Evolutionary conservation across 2,888 invertebrate genomes (phyloP), one percentile per base, ranked within the genome.

Genomic region (Drosophila macrospina): DNA sequence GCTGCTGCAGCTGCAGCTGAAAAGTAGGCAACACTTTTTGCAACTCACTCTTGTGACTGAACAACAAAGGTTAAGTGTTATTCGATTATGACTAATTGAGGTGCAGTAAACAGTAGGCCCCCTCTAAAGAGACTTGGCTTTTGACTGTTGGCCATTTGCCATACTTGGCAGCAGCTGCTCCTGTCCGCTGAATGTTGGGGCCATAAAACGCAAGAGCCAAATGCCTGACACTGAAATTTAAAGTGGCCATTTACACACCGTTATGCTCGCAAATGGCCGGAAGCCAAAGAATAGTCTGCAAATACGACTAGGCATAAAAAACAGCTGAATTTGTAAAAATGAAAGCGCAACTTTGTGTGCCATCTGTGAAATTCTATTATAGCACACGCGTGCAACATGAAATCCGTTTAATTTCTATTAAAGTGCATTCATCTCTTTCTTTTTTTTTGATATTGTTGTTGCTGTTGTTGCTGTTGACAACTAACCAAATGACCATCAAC

Each of bases 1-100:
- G 20, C 20, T 20, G 20, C 3, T 20, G 20, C 20, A 20, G 20
- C 20, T 20, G 41, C 32, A 13, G 52, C 69, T 59, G 48, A 50
- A 63, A 78, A 69, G 87, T 54, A 80, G 63, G 73, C 85, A 75
- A 80, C 70, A 60, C n/a, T 59, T 65, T 56, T 48, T 44, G 39
- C 20, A 32, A 39, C 28, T 37, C 37, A 11, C 50, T 15, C 20
- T 1, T 11, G 24, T 13, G 44, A 28, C 15, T 45, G 15, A n/a
- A 15, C 16, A 37, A 37, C 16, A 51, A 42, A 52, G 65, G 66
- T 63, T 70, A 67, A 86, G 69, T 67, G 59, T 67, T 64, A 70
- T 88, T 79, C 69, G 71, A 78, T 87, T 74, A 79, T 79, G 81
- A 87, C 67, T 82, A 86, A 84, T 84, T 86, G 74, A 56, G 71